Evolutionary conservation across 1,140 invertebrate species (phyloP), one percentile per base, ranked within the genome.

Genomic region (Idris sp.): DNA sequence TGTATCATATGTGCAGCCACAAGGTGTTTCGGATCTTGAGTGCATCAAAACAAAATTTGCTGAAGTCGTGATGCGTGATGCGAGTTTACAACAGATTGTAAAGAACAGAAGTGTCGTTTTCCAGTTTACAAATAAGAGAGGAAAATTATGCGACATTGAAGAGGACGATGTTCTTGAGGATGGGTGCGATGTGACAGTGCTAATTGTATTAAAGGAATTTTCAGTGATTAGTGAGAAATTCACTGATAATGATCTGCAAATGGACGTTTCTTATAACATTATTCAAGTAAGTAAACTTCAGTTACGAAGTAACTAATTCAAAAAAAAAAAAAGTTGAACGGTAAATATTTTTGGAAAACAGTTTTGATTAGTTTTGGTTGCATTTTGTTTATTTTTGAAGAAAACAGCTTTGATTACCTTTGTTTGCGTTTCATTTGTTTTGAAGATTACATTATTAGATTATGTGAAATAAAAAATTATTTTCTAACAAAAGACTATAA

Each of bases 81-180:
- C 11, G 6, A 15, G 13, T 16, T 15, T 51, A 13, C 19, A 40
- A 40, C 7, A 38, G 30, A 54, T 38, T 6, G 2, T 40, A 11
- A 4, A 13, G 2, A 25, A 9, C 8, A 54, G n/a, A 40, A 6
- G n/a, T 28, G n/a, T 40, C 0, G 35, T 54, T 30, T 40, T 54
- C 5, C 35, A 54, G 10, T 40, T 41, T 30, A 2, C 19, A 8
- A 36, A 54, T 10, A 54, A 54, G 10, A 30, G 16, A 18, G 36
- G 36, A 7, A 54, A 54, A 40, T 18, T 54, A n/a, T 41, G 49
- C 14, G 36, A 41, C 13, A 41, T 54, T 9, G 36, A 54, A 19
- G 35, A 54, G 0, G 25, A 40, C 6, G 49, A 54, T 30, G n/a
- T 11, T 13, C 7, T 54, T 11, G 36, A 28, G 2, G 49, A 54